Conservation (phyloP, 2,888 invertebrate genomes). For the Anagyrus pseudococci region DNA sequence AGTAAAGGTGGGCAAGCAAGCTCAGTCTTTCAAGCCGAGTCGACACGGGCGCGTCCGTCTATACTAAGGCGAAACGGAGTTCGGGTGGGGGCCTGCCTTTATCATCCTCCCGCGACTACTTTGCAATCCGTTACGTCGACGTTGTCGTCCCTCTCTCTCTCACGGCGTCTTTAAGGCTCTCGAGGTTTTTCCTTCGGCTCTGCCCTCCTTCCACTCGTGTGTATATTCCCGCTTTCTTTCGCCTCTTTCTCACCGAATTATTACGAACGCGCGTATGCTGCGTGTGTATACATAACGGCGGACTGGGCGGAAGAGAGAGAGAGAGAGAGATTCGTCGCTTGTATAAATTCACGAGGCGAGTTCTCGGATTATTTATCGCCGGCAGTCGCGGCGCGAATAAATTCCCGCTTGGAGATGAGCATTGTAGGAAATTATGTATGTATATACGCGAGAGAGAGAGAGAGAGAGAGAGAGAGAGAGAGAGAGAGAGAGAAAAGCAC, state of each 20-base stretch:
- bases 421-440: slow-evolving; percentile 31
- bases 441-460: slow-evolving; percentile 10
- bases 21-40: no score
- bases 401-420: slow-evolving; percentile 21
- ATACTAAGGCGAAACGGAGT: no score
- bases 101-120: slow-evolving; percentile 3
- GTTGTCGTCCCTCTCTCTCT: background rate
- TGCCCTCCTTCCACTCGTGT: background rate
- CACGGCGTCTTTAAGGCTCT: background rate
- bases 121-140: slow-evolving; percentile 11
- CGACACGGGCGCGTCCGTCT: no score
- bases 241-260: slow-evolving; percentile 8
- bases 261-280: no score
- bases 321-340: slow-evolving; percentile 19
- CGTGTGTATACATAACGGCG: no score
- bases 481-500: no score
- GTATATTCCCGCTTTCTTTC: slow-evolving; percentile 2
- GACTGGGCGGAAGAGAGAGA: background rate
- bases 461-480: no score
- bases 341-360: slow-evolving; percentile 17
- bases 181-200: background rate
- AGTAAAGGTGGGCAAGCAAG: no score
- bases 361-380: slow-evolving; percentile 29
- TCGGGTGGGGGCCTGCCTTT: slow-evolving; percentile 4
- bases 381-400: slow-evolving; percentile 16